These are phyloP conservation scores for Phenganax subtilis DNA, from an alignment of 92 coral and sea anemone genomes.

Conservation along the genomic window DNA sequence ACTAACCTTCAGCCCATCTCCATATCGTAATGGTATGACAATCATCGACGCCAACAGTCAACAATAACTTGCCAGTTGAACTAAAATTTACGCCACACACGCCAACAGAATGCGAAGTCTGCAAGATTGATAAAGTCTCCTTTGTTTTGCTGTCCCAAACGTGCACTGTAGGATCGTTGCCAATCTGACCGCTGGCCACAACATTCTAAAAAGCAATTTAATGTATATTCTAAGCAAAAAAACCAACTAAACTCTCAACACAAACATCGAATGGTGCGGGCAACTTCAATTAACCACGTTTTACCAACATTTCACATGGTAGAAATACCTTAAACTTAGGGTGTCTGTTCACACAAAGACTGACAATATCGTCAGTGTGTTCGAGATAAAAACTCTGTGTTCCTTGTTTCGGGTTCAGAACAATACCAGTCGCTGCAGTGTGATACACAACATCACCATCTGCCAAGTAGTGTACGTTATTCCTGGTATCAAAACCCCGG, in stretches of 20 bases:
- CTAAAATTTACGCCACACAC: slow-evolving; percentile 91
- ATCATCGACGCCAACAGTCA: slow-evolving; percentile 87
- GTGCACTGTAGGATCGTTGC: slow-evolving; percentile 87
- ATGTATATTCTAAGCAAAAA: not conserved
- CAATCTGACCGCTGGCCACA: slow-evolving; percentile 95
- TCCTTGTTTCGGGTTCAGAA: slow-evolving; percentile 80
- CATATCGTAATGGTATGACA: slow-evolving; percentile 84
- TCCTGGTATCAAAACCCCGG: slow-evolving; percentile 97
- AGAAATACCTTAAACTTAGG: slow-evolving; percentile 78
- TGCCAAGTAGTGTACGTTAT: slow-evolving; percentile 84
- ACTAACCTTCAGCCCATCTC: slow-evolving; percentile 90
- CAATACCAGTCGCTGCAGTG: slow-evolving; percentile 96
- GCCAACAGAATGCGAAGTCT: slow-evolving; percentile 80
- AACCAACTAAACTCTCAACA: no score
- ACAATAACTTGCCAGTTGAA: slow-evolving; percentile 79
- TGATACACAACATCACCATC: slow-evolving; percentile 91
- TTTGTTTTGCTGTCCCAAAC: slow-evolving; percentile 92
- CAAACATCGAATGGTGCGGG: not conserved
- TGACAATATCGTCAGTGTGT: slow-evolving; percentile 97
- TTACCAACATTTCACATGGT: not conserved
- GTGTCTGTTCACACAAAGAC: slow-evolving; percentile 85
- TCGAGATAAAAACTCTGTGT: slow-evolving; percentile 88
- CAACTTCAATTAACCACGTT: not conserved
- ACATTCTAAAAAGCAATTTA: slow-evolving; percentile 56
- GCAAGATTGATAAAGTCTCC: slow-evolving; percentile 85